A percentile compares a stretch with the other conserved stretches of the same genome.
Evolutionary conservation across 2,113 vertebrate genomes (phyloP).

Genomic region (Nannobrachium achirus): DNA sequence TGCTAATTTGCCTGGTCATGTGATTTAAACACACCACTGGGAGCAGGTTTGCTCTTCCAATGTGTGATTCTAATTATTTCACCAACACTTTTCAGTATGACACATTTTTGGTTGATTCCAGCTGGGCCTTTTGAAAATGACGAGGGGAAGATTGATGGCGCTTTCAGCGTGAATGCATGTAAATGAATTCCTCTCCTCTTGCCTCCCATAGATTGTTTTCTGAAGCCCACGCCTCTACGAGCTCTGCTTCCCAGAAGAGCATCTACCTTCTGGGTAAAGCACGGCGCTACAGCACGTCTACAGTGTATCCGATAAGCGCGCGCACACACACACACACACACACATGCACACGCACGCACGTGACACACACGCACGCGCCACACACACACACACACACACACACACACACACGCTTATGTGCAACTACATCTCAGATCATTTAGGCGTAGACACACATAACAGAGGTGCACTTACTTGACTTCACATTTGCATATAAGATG

Average conservation of each 20-base stretch:
- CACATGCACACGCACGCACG: conserved; percentile 7
- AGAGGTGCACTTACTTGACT: background rate
- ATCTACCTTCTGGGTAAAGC: conserved; percentile 36
- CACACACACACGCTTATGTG: background rate
- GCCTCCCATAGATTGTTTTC: conserved; percentile 10
- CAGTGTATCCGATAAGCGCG: background rate
- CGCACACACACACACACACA: conserved; percentile 13
- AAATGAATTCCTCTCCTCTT: conserved; percentile 14
- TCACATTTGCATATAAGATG: background rate
- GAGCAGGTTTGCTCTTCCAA: background rate
- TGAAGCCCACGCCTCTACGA: conserved; percentile 16
- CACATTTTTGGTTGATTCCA: background rate
- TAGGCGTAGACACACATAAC: too few relatives aligned
- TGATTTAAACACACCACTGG: background rate
- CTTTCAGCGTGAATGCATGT: conserved; percentile 7
- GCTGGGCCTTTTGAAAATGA: too few relatives aligned
- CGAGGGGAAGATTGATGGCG: background rate
- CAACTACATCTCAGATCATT: too few relatives aligned
- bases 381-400: background rate
- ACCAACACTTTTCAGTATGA: background rate
- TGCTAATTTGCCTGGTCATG: background rate
- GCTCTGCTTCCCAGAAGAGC: conserved; percentile 35
- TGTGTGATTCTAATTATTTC: background rate
- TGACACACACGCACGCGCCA: background rate
- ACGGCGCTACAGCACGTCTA: conserved; percentile 10